Conservation (phyloP, 2,113 vertebrate genomes). For the Okapia johnstoni region DNA sequence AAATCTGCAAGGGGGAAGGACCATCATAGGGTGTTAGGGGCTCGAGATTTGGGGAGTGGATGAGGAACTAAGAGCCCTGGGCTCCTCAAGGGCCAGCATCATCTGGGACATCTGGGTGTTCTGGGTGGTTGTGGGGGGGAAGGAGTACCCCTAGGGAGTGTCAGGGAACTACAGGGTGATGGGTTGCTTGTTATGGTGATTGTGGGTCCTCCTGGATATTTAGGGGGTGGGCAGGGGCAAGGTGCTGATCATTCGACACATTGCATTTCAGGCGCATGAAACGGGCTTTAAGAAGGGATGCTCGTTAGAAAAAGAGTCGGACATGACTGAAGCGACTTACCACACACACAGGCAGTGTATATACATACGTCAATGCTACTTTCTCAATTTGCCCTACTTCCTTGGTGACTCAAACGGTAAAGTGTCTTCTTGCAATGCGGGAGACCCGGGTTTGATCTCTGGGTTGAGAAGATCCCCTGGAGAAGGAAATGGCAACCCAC, state of each 20-base stretch:
- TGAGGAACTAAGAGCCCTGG: neutral
- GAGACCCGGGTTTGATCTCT: neutral
- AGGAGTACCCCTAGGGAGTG: accelerated
- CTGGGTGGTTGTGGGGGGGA: neutral
- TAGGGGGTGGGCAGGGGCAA: neutral
- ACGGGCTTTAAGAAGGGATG: neutral
- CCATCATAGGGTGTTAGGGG: too few species aligned
- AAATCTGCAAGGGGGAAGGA: neutral
- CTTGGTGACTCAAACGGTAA: neutral
- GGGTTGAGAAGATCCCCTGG: neutral
- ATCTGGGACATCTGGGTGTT: too few species aligned
- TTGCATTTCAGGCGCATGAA: too few species aligned
- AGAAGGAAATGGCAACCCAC: neutral
- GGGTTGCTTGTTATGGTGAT: neutral
- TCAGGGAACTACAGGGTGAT: neutral
- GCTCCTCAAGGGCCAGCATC: neutral
- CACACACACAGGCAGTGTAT: neutral
- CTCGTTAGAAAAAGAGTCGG: neutral
- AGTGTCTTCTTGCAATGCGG: accelerated
- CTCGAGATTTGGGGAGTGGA: neutral
- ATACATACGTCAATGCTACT: accelerated
- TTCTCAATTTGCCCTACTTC: neutral
- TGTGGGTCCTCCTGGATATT: neutral
- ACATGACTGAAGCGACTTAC: neutral
- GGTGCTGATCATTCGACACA: neutral